Percentiles rank a stretch among this genome's conserved stretches.
Evolutionary conservation across 2,113 vertebrate genomes (phyloP).

Genomic region (Smithornis capensis): DNA sequence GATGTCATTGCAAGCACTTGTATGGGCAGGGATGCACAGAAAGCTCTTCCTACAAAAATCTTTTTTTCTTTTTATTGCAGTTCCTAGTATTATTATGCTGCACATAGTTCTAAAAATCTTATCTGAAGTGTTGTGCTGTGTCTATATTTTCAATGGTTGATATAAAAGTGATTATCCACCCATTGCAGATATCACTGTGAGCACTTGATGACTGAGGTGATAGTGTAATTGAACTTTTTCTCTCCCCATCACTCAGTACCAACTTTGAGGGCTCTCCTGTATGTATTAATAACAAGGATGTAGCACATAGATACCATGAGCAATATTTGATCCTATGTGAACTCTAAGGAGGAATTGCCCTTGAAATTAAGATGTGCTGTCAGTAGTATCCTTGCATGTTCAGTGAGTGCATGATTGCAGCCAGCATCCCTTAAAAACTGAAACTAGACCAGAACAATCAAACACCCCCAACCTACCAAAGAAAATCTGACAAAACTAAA

Average conservation of each 20-base stretch:
- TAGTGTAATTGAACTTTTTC: neutral
- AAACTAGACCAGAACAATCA: neutral
- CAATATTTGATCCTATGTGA: neutral
- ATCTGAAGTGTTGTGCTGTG: neutral
- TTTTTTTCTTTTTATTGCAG: neutral
- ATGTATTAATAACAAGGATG: neutral
- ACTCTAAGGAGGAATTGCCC: neutral
- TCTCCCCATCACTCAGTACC: neutral
- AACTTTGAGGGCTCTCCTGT: neutral
- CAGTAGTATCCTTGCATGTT: neutral
- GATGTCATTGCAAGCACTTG: neutral
- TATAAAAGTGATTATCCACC: neutral
- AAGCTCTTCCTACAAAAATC: neutral
- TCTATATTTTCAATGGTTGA: neutral
- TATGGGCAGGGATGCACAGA: neutral
- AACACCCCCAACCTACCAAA: neutral
- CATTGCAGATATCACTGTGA: neutral
- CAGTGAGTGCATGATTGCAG: neutral
- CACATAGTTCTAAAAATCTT: neutral
- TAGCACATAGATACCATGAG: neutral
- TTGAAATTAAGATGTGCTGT: neutral
- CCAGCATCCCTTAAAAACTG: neutral
- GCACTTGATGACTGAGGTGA: neutral
- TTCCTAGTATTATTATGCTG: neutral
- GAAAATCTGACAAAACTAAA: constrained; percentile 1